Evolutionary conservation across 2,113 vertebrate species (phyloP).

Genomic region (Rhinoderma darwinii): DNA sequence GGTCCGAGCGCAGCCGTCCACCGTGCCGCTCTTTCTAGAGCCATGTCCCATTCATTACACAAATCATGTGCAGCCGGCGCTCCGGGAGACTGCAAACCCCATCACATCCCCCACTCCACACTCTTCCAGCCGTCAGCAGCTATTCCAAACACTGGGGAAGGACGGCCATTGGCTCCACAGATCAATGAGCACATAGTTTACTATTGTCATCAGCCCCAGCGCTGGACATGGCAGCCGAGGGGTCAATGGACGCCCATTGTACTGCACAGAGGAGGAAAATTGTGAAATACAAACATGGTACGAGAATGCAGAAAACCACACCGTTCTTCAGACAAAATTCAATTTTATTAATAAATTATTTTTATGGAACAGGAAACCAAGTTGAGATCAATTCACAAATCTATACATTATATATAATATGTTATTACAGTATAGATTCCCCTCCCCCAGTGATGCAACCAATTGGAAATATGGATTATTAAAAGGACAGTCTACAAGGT

Average conservation of each 20-base stretch:
- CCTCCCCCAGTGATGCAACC: too few species aligned
- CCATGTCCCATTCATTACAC: neutral
- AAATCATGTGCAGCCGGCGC: neutral
- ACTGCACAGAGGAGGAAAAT: neutral
- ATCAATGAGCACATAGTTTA: neutral
- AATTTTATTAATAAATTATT: neutral
- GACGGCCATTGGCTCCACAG: neutral
- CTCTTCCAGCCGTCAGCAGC: conserved; percentile 50
- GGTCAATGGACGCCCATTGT: neutral
- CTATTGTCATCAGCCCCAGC: neutral
- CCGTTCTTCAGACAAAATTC: neutral
- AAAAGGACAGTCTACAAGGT: too few species aligned
- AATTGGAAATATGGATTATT: too few species aligned
- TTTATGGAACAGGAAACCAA: too few species aligned
- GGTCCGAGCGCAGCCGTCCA: conserved; percentile 12
- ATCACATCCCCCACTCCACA: conserved; percentile 6
- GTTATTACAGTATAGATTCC: too few species aligned
- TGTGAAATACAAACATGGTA: too few species aligned
- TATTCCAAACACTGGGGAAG: neutral
- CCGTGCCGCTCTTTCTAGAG: conserved; percentile 20
- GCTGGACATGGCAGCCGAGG: neutral
- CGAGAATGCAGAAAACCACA: neutral
- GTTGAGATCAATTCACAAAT: too few species aligned
- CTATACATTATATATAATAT: too few species aligned
- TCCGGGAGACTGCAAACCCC: neutral